phyloP scores from a whole-genome alignment of 2,888 invertebrate genomes.

The Heliothis peltigera region DNA sequence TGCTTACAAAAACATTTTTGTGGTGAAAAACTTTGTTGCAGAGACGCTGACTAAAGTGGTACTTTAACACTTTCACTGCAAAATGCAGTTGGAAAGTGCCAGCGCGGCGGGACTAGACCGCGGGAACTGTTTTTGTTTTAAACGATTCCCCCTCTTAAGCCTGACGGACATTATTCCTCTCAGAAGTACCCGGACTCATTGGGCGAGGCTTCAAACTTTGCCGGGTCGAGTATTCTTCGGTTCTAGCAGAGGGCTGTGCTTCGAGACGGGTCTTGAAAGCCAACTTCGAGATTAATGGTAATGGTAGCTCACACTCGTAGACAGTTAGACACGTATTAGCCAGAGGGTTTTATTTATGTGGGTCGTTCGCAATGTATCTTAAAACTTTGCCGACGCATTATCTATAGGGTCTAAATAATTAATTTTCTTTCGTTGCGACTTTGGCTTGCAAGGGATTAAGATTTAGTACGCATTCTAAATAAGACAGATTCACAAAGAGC shows the following conservation, averaged over 20 bases:
- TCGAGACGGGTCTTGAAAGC: conserved; percentile 47
- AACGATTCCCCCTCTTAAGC: conserved; percentile 37
- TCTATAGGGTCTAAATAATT: conserved; percentile 42
- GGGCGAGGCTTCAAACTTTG: conserved; percentile 52
- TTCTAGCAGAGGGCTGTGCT: conserved; percentile 24
- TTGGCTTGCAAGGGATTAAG: conserved; percentile 11
- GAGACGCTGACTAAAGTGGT: conserved; percentile 43
- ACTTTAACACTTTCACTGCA: conserved; percentile 43
- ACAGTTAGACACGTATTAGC: conserved; percentile 56
- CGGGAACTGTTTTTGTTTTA: conserved; percentile 54
- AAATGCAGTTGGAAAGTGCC: conserved; percentile 50
- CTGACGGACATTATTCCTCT: conserved; percentile 45
- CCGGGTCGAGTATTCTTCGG: conserved; percentile 41
- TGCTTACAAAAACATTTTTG: conserved; percentile 15
- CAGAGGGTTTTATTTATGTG: conserved; percentile 54
- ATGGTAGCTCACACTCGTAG: conserved; percentile 45
- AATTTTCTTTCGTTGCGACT: conserved; percentile 37
- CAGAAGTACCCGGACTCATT: conserved; percentile 46
- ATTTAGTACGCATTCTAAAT: conserved; percentile 28
- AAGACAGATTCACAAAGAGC: conserved; percentile 17
- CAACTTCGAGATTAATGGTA: conserved; percentile 60
- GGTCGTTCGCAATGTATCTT: conserved; percentile 44
- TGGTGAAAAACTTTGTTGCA: conserved; percentile 21
- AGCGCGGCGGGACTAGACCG: conserved; percentile 24
- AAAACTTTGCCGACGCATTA: conserved; percentile 49